Conservation (phyloP, 2,113 vertebrate genomes). For the Ciconia boyciana region DNA sequence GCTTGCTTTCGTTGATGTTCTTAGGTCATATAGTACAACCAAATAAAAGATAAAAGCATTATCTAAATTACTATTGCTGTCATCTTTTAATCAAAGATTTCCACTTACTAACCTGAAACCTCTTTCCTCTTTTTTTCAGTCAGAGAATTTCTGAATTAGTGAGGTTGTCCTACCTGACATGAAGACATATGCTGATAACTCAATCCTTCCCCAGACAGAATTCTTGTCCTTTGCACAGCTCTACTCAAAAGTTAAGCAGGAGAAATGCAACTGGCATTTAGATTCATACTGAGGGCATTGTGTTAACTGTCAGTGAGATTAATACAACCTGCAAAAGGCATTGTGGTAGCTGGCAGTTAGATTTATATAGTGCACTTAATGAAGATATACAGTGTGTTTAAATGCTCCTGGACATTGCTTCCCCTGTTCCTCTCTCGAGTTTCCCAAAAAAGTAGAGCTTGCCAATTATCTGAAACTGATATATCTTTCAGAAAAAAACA, state of each 20-base stretch:
- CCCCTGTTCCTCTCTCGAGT: not conserved
- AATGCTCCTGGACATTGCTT: not conserved
- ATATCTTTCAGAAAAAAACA: too few species aligned
- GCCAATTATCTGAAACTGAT: not conserved
- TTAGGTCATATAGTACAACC: not conserved
- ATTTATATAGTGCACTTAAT: not conserved
- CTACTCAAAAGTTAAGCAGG: not conserved
- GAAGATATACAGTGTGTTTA: slow-evolving; percentile 7
- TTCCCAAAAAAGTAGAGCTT: not conserved
- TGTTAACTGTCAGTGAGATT: slow-evolving; percentile 14
- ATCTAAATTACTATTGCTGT: not conserved
- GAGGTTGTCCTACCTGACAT: not conserved
- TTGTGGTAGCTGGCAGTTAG: not conserved
- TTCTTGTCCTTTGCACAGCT: not conserved
- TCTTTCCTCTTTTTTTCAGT: not conserved
- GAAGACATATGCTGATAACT: not conserved
- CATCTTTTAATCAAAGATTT: not conserved
- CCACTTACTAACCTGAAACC: not conserved
- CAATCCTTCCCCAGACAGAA: not conserved
- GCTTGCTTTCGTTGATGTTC: not conserved
- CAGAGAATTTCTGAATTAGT: not conserved
- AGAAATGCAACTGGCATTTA: slow-evolving; percentile 16
- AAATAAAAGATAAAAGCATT: not conserved
- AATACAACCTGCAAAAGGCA: not conserved
- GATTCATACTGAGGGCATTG: not conserved